Base-by-base conservation (phyloP, 2,888 invertebrate genomes). In the Deilephila porcellus region DNA sequence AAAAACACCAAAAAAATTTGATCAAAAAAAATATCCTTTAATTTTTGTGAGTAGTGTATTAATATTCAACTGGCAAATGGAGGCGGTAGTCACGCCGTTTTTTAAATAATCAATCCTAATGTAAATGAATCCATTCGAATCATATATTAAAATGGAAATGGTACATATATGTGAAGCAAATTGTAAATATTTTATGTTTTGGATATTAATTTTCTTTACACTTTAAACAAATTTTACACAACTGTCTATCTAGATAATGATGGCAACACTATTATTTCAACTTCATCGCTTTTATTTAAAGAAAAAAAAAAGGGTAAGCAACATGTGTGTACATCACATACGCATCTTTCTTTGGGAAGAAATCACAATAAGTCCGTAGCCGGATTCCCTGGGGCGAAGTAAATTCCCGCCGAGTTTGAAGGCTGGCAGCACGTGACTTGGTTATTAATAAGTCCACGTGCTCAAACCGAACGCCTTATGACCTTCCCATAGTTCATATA, bases 361-460 rank as follows among this genome's bases (percentile, higher is more conserved):
- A 73, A 73, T 73, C 73, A 19, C 74, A 76, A 80, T 74, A 73
- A 74, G 73, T 74, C 76, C 74, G 73, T 64, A 62, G 74, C 73
- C 73, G 80, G 79, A 79, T 81, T 77, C 71, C 75, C 76, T 76
- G 71, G 64, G 70, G 73, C 67, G 76, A 64, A 77, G 75, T 78
- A 76, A 77, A 79, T 78, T 74, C 75, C 60, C n/a, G 19, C 25
- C 74, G 71, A 76, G 67, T 67, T 64, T 64, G 64, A 67, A 67
- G 64, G 64, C 76, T 77, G 73, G 78, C 75, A 37, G 78, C 80
- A 81, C 87, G 87, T 86, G 87, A 84, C 85, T 80, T 80, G 85
- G 70, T 79, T 84, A 83, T 81, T 83, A 84, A 86, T 85, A 82
- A 81, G 81, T 77, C 76, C 82, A 80, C 81, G 83, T 82, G 80